Evolutionary conservation across 1,140 invertebrate species (phyloP).

Genomic region (Pteromalus puparum): DNA sequence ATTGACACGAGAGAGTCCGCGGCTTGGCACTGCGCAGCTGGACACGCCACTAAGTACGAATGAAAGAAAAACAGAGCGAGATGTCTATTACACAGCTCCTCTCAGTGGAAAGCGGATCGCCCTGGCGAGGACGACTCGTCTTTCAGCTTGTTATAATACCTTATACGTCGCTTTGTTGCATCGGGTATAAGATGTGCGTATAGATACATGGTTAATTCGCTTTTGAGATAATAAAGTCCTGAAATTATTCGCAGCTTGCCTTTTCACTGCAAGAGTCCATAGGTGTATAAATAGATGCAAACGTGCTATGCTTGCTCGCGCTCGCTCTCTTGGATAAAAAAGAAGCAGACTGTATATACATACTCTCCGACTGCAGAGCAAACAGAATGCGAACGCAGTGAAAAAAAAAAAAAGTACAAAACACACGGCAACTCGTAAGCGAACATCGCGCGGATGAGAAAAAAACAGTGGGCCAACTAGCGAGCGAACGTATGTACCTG

Average conservation of each 20-base stretch:
- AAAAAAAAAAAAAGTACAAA: conserved; percentile 14
- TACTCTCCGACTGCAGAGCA: too few relatives aligned
- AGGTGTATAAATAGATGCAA: not conserved
- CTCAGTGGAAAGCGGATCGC: conserved; percentile 16
- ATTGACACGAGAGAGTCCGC: not conserved
- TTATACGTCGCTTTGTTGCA: not conserved
- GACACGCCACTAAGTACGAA: not conserved
- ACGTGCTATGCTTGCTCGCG: not conserved
- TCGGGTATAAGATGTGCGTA: not conserved
- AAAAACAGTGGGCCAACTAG: not conserved
- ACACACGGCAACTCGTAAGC: not conserved
- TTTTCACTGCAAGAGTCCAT: not conserved
- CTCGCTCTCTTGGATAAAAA: not conserved
- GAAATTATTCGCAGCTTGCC: not conserved
- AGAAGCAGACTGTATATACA: not conserved
- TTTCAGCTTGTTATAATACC: not conserved
- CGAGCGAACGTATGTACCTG: not conserved
- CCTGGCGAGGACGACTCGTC: not conserved
- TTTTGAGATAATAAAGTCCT: not conserved
- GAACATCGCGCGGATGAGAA: not conserved
- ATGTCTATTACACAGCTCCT: too few relatives aligned
- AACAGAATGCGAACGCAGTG: not conserved
- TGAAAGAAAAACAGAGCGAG: not conserved
- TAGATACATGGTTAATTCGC: not conserved
- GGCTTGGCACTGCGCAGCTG: too few relatives aligned